A percentile compares a stretch with the other conserved stretches of the same genome.
These are phyloP conservation scores for Danio kyathit DNA, from an alignment of 2,797 vertebrate species.

Conservation along the genomic window DNA sequence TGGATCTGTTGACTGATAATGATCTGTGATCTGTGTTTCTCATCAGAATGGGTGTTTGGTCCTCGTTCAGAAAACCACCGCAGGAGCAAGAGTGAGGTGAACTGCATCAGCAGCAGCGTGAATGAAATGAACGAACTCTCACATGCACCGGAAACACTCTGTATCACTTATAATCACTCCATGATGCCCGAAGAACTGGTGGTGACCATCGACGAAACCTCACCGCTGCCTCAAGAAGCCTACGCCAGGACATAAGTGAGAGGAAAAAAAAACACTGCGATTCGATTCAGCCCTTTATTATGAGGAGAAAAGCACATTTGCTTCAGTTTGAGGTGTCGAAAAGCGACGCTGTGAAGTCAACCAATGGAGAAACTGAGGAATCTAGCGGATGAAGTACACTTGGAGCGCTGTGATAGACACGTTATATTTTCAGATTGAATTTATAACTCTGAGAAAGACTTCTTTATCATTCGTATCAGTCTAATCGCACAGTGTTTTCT, in stretches of 20 bases:
- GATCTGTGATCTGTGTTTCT: constrained; percentile 30
- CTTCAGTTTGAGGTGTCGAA: constrained; percentile 55
- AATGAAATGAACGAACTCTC: constrained; percentile 72
- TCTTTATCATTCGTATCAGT: constrained; percentile 9
- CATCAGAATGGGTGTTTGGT: constrained; percentile 83
- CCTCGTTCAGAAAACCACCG: constrained; percentile 68
- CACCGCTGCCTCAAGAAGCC: constrained; percentile 75
- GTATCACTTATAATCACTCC: constrained; percentile 69
- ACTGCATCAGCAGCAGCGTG: constrained; percentile 81
- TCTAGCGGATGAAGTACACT: not conserved
- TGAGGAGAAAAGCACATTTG: constrained; percentile 47
- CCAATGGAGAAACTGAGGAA: not conserved
- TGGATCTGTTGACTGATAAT: constrained; percentile 34
- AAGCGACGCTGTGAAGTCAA: not conserved
- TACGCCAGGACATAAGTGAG: constrained; percentile 68
- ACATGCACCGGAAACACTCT: constrained; percentile 66
- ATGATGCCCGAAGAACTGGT: constrained; percentile 77
- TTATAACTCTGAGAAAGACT: not conserved
- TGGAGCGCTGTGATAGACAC: not conserved
- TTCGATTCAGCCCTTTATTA: constrained; percentile 39
- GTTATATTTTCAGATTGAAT: not conserved
- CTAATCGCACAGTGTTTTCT: not conserved
- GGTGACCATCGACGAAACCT: constrained; percentile 80
- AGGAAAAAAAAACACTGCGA: no score
- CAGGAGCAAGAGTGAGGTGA: constrained; percentile 82